These are phyloP conservation scores for Anniella stebbinsi DNA, from an alignment of 2,797 vertebrate species.

Conservation along the genomic window DNA sequence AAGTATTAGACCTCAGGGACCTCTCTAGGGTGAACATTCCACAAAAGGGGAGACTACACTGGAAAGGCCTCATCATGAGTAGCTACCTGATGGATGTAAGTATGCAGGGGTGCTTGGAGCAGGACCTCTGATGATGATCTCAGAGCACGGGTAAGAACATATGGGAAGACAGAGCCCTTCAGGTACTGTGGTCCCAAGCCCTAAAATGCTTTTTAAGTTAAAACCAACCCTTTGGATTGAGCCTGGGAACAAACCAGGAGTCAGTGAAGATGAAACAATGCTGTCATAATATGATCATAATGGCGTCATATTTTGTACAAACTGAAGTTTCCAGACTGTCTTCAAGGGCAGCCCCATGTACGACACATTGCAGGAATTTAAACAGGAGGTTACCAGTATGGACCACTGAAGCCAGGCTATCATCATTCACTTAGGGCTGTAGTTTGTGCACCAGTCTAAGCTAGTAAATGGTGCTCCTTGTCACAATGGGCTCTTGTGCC, in stretches of 20 bases:
- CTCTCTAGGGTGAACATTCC: background rate
- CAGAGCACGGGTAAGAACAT: background rate
- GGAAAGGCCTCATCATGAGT: background rate
- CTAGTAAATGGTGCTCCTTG: background rate
- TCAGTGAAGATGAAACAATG: background rate
- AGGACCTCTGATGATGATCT: background rate
- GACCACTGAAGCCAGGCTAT: background rate
- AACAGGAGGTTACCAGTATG: background rate
- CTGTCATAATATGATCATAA: background rate
- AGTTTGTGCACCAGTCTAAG: background rate
- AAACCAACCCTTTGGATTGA: background rate
- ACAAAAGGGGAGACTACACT: background rate
- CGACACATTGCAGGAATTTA: too few relatives aligned
- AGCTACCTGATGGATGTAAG: background rate
- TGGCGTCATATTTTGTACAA: background rate
- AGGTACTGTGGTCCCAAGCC: background rate
- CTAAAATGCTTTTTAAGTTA: background rate
- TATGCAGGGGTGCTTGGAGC: too few relatives aligned
- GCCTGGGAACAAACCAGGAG: background rate
- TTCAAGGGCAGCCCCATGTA: background rate
- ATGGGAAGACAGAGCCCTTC: background rate
- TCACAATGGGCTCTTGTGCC: background rate
- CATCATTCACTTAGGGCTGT: background rate
- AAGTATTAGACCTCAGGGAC: background rate
- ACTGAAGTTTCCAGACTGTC: background rate